A percentile compares a stretch with the other conserved stretches of the same genome.
Evolutionary conservation across 2,113 vertebrate genomes (phyloP).

Genomic region (Elaphurus davidianus): DNA sequence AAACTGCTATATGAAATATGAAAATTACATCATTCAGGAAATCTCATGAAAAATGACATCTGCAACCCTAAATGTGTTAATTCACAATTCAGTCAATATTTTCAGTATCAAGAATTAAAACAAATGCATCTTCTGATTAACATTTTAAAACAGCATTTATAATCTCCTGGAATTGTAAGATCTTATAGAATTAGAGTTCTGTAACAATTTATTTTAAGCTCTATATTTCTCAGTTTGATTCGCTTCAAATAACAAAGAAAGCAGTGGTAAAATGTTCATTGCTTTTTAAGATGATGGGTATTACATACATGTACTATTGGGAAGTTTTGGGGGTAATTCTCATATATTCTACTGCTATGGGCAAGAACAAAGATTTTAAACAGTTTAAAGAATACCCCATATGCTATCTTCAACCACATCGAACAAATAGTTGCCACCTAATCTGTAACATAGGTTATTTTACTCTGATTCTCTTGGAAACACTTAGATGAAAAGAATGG

Average conservation of each 20-base stretch:
- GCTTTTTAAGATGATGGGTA: conserved; percentile 66
- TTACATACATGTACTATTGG: conserved; percentile 75
- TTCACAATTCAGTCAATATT: conserved; percentile 86
- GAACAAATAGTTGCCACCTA: conserved; percentile 61
- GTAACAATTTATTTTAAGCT: conserved; percentile 67
- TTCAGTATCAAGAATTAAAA: conserved; percentile 82
- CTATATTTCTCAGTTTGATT: conserved; percentile 70
- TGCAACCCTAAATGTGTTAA: conserved; percentile 82
- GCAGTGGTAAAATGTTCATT: conserved; percentile 52
- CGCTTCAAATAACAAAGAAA: conserved; percentile 77
- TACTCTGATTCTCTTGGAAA: conserved; percentile 61
- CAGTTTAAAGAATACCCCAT: conserved; percentile 19
- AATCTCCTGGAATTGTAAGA: conserved; percentile 66
- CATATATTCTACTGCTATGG: conserved; percentile 53
- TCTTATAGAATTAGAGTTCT: conserved; percentile 69
- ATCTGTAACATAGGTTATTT: conserved; percentile 40
- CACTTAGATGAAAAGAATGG: conserved; percentile 38
- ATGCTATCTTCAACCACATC: neutral
- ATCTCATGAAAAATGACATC: conserved; percentile 84
- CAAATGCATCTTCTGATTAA: conserved; percentile 83
- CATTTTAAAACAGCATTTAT: conserved; percentile 72
- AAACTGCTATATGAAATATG: conserved; percentile 80
- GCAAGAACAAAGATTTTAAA: conserved; percentile 48
- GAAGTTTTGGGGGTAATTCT: conserved; percentile 54
- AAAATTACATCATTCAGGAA: conserved; percentile 83